Evolutionary conservation across 1,140 invertebrate genomes (phyloP), one percentile per base, ranked within the genome.

Genomic region (Drosophila erecta): DNA sequence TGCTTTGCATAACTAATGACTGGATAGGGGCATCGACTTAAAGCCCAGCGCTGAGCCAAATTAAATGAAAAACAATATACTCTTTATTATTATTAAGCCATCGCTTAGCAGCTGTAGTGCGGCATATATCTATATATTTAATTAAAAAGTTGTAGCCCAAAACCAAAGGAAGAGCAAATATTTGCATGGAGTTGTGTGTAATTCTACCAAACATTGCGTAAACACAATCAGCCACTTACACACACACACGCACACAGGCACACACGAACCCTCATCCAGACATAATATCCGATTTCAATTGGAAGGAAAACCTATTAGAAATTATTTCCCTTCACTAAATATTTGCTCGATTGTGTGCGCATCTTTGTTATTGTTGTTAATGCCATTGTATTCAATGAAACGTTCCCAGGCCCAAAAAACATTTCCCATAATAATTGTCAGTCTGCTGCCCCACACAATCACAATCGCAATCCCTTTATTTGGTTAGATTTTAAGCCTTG

Each of bases 231-330:
- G 11, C 37, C 47, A 47, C 58, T 51, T 20, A 55, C 33, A 40
- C 60, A 41, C 15, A 43, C 60, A 41, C 14, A 43, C 30, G 22
- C 15, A 43, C 30, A 53, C 7, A 43, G 15, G 49, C 17, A 55
- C 41, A 47, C 12, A 43, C 50, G 40, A 40, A 57, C 51, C 44
- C 30, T 49, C 20, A 27, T 55, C 56, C 70, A 59, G 59, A 78
- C 55, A 77, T 77, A 78, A 81, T 86, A 81, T 86, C 74, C 78
- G 62, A 69, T 86, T 85, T 71, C 79, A 87, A 79, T 87, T 78
- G 79, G 73, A 64, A 65, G 74, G 67, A 86, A 83, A 86, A 81
- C 81, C 80, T 87, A 86, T 86, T 86, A 86, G 83, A 86, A 86
- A 86, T 86, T 86, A 87, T 81, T 87, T 87, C 61, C 55, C 58